Evolutionary conservation across 2,888 invertebrate genomes (phyloP), one percentile per base, ranked within the genome.

Genomic region (Eretmocerus hayati): DNA sequence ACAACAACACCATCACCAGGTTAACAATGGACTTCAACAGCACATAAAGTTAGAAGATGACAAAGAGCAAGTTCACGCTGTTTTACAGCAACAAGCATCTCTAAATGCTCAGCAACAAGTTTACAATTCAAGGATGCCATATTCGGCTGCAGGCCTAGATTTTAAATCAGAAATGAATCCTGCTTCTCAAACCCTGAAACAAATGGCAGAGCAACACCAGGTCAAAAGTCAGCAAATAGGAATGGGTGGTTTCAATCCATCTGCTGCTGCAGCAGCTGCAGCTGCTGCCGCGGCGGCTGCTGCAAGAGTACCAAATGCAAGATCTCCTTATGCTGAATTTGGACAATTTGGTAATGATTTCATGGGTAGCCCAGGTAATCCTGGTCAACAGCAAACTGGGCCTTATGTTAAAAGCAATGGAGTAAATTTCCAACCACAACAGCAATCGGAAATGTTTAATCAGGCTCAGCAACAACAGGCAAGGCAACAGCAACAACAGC

Each of bases 151-250:
- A 9, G 65, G 77, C 48, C 43, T 69, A 5, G 69, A 70, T 41
- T 70, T 69, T 57, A 82, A 76, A 65, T 61, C 81, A 1, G 89
- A 90, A 69, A 77, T 88, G 70, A 90, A 91, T 51, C 89, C 93
- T 20, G 95, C 95, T 1, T 93, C 94, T 41, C 92, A 94, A 74
- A 94, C 93, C 1, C 76, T 95, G 44, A 94, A 94, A 69, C 93
- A 94, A 65, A 93, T 94, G 93, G 94, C 94, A 32, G 93, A 94
- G 69, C 94, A 94, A 71, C 94, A 94, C 73, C 94, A 94, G 71
- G 94, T 94, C 73, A 86, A 87, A 68, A 82, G 79, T 56, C 83
- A 75, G 54, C 70, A 82, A 58, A 76, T 84, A 67, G 85, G 85
- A 2, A 75, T 82, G 30, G 69, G 73, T 3, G 65, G 66, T 2